These are phyloP conservation scores for Congeria kusceri DNA, from an alignment of 2,888 invertebrate genomes.

Conservation along the genomic window DNA sequence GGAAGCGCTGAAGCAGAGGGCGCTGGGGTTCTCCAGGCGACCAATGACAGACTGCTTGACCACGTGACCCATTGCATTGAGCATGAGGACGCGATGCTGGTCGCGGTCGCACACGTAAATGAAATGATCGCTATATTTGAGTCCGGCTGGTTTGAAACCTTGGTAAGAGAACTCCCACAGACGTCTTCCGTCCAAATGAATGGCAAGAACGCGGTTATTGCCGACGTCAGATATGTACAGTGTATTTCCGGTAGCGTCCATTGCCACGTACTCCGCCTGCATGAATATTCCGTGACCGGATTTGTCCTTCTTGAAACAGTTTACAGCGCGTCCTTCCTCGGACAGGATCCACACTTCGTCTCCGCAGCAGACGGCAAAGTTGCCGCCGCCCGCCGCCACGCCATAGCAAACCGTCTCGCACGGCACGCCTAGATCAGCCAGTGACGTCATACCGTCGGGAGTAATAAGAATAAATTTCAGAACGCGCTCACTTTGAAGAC, in stretches of 20 bases:
- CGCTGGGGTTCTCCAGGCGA: slow-evolving; percentile 56
- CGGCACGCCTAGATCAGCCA: slow-evolving; percentile 62
- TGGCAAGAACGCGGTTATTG: slow-evolving; percentile 47
- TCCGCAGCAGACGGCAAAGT: slow-evolving; percentile 58
- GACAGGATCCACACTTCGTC: slow-evolving; percentile 58
- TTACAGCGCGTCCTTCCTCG: slow-evolving; percentile 54
- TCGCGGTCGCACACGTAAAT: slow-evolving; percentile 57
- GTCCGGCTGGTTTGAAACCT: slow-evolving; percentile 56
- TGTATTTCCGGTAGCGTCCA: slow-evolving; percentile 34
- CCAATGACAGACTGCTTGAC: slow-evolving; percentile 54
- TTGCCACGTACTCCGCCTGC: slow-evolving; percentile 57
- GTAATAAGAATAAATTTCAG: slow-evolving; percentile 54
- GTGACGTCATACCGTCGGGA: slow-evolving; percentile 44
- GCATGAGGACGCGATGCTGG: slow-evolving; percentile 52
- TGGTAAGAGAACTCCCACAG: slow-evolving; percentile 58
- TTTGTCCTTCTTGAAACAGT: slow-evolving; percentile 46
- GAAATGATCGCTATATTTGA: slow-evolving; percentile 42
- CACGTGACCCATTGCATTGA: slow-evolving; percentile 53
- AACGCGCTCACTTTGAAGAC: slow-evolving; percentile 58
- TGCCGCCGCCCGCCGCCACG: slow-evolving; percentile 49
- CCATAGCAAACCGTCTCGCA: slow-evolving; percentile 63
- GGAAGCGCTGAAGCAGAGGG: slow-evolving; percentile 41
- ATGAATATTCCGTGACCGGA: slow-evolving; percentile 43
- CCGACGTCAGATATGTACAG: slow-evolving; percentile 55
- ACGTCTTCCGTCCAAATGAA: slow-evolving; percentile 49